phyloP scores from a whole-genome alignment of 2,113 vertebrate species.

The Tenebrosternarchus preto region DNA sequence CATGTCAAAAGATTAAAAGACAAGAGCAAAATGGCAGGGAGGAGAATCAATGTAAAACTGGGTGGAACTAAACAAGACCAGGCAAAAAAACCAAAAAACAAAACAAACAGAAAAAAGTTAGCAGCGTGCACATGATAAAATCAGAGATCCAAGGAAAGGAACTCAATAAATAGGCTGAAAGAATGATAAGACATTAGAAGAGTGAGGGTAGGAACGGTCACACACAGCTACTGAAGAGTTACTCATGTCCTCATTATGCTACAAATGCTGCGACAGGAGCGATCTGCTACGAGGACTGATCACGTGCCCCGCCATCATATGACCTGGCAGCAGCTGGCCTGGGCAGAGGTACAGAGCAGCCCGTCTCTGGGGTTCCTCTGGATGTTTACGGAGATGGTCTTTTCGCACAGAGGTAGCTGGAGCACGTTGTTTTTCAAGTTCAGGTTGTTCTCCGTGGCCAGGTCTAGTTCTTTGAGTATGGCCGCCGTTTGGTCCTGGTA shows the following conservation, averaged over 20 bases:
- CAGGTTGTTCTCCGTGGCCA: slow-evolving; percentile 81
- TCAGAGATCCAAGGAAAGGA: slow-evolving; percentile 70
- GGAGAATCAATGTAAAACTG: slow-evolving; percentile 1
- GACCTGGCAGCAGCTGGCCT: slow-evolving; percentile 94
- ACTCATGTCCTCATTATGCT: slow-evolving; percentile 61
- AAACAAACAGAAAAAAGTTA: slow-evolving; percentile 55
- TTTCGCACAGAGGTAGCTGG: slow-evolving; percentile 99
- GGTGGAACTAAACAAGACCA: slow-evolving; percentile 1
- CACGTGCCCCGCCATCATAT: slow-evolving; percentile 75
- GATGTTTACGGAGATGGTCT: slow-evolving; percentile 98
- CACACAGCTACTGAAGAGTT: slow-evolving; percentile 68
- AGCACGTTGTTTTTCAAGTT: slow-evolving; percentile 89
- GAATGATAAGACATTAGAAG: slow-evolving; percentile 65
- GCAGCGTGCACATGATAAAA: slow-evolving; percentile 84
- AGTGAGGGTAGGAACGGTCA: slow-evolving; percentile 56
- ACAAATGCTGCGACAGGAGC: slow-evolving; percentile 52
- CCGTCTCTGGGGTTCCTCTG: slow-evolving; percentile 88
- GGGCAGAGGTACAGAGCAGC: slow-evolving; percentile 86
- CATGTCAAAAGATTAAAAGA: slow-evolving; percentile 39
- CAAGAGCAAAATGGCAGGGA: slow-evolving; percentile 20
- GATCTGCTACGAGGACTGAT: slow-evolving; percentile 35
- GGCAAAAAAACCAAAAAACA: slow-evolving; percentile 17
- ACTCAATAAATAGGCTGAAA: slow-evolving; percentile 71
- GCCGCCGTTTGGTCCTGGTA: slow-evolving; percentile 81
- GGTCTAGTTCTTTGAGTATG: slow-evolving; percentile 75